These are phyloP conservation scores for Gorsachius magnificus DNA, from an alignment of 2,797 vertebrate genomes.

Conservation along the genomic window DNA sequence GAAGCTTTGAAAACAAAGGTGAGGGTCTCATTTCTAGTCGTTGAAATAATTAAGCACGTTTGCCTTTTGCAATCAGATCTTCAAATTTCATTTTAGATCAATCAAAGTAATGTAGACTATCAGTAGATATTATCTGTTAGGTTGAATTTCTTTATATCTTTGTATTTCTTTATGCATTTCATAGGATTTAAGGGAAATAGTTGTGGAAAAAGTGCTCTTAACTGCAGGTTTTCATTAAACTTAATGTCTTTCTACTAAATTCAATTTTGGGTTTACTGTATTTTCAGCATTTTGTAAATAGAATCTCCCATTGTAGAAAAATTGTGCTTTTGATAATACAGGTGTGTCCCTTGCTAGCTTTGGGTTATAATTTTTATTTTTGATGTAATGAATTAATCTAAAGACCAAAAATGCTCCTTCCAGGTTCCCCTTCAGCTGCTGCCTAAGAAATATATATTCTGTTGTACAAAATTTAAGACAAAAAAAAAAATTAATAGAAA, in stretches of 20 bases:
- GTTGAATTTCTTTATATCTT: not conserved
- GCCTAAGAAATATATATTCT: not conserved
- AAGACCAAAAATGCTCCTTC: not conserved
- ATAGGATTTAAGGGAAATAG: not conserved
- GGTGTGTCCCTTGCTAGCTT: not conserved
- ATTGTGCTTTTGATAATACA: not conserved
- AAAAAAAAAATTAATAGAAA: fast-evolving
- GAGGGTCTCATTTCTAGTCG: not conserved
- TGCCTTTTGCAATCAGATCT: not conserved
- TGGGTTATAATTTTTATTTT: not conserved
- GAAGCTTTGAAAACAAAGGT: not conserved
- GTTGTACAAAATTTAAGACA: not conserved
- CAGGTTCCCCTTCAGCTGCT: not conserved
- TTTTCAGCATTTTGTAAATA: not conserved
- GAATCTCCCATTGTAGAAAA: not conserved
- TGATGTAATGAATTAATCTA: not conserved
- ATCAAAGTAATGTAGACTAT: not conserved
- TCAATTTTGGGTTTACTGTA: not conserved
- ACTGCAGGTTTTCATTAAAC: not conserved
- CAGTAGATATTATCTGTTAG: not conserved
- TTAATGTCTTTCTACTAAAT: not conserved
- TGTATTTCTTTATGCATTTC: not conserved
- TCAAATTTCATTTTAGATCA: not conserved
- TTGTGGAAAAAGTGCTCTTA: not conserved
- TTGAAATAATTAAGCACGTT: not conserved